Evolutionary conservation across 1,140 invertebrate species (phyloP), one percentile per base, ranked within the genome.

Genomic region (Lasioglossum baleicum): DNA sequence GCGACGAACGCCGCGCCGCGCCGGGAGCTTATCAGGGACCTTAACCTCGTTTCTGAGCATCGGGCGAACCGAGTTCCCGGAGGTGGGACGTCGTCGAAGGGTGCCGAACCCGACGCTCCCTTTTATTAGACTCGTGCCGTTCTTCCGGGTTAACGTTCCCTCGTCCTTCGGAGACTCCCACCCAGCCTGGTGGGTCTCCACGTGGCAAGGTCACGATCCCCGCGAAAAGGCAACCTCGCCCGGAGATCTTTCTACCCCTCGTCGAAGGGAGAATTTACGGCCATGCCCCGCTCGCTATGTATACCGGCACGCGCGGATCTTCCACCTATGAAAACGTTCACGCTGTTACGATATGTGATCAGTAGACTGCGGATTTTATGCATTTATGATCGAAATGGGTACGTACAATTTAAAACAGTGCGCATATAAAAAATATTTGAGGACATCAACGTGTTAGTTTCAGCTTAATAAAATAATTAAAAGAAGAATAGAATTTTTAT

Each of bases 221-320:
- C 69, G 65, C 63, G 74, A 77, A 81, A 86, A 79, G 80, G 64
- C 74, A 82, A 74, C 42, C 76, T 79, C 64, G 56, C 69, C 61
- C 56, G 75, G 64, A 66, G 11, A 10, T 58, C 83, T 80, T 85
- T 86, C 78, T 65, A 73, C 71, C 85, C 87, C 88, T 90, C 82
- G 81, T 81, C 84, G 61, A 87, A 78, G 81, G 83, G 84, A 81
- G 87, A 90, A 90, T 91, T 91, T 92, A 92, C 87, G 89, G 88
- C 81, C 75, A 22, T 56, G 69, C 71, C 68, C 90, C 82, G 89
- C 91, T 91, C 84, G 78, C 51, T 53, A 15, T n/a, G n/a, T n/a
- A n/a, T 17, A 1, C 51, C 51, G 51, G 6, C 51, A 15, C 51
- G 51, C 51, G 51, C 51, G 51, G 17, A 15, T 20, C 15, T 20